Percentiles rank a stretch among this genome's conserved stretches.
Conservation (phyloP, 2,797 vertebrate genomes). For the Mareca strepera region DNA sequence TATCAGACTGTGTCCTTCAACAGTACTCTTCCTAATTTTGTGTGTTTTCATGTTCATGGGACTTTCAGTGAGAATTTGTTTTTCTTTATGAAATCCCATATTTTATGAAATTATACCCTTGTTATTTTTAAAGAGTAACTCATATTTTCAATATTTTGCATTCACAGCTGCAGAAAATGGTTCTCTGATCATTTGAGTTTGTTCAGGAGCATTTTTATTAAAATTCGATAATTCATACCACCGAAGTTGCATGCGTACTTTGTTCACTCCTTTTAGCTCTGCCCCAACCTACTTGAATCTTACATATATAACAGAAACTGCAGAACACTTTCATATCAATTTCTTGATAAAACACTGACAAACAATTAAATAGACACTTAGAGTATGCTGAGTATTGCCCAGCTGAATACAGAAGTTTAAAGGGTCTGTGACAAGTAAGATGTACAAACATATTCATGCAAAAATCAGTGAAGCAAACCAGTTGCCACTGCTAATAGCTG, state of each 20-base stretch:
- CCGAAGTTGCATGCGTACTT: background rate
- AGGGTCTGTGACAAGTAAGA: background rate
- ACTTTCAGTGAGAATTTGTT: background rate
- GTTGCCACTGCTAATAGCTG: background rate
- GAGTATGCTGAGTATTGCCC: background rate
- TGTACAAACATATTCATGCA: background rate
- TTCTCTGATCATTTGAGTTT: background rate
- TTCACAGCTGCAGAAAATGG: background rate
- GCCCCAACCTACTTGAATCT: background rate
- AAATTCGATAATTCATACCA: background rate
- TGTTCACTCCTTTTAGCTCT: background rate
- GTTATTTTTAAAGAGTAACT: background rate
- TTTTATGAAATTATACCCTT: background rate
- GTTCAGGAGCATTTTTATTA: background rate
- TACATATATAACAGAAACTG: rapidly evolving
- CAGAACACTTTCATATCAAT: background rate
- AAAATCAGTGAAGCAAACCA: background rate
- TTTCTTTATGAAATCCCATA: background rate
- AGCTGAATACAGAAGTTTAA: background rate
- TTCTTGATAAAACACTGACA: background rate
- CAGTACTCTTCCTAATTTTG: background rate
- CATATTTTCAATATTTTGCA: background rate
- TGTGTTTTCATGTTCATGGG: background rate
- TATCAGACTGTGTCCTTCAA: background rate
- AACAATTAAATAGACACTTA: background rate